phyloP scores from a whole-genome alignment of 2,797 vertebrate species.

The Rhinichthys osculus region DNA sequence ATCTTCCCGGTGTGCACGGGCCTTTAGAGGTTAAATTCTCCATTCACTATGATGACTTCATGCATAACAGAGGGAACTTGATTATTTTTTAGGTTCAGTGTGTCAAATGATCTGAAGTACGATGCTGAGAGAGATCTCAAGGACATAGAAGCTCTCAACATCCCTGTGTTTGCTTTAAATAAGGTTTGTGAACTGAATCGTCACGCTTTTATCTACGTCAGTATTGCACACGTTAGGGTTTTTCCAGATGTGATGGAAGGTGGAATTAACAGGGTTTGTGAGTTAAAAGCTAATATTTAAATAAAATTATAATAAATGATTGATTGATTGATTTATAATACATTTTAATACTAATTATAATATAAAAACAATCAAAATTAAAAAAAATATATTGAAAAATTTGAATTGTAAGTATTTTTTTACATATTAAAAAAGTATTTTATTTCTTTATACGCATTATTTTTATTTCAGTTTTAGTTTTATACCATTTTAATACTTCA shows the following conservation, averaged over 20 bases:
- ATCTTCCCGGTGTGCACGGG: no score
- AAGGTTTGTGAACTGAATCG: conserved; percentile 80
- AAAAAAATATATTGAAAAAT: no score
- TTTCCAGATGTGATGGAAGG: no score
- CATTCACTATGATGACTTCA: neutral
- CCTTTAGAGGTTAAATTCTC: neutral
- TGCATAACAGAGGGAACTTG: neutral
- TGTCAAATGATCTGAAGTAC: conserved; percentile 96
- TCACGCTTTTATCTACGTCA: neutral
- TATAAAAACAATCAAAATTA: neutral
- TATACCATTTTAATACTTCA: neutral
- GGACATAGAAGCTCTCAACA: conserved; percentile 89
- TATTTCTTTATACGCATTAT: neutral
- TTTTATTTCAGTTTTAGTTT: neutral
- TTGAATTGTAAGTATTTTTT: no score
- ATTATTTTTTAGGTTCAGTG: conserved; percentile 88
- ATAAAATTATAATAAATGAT: neutral
- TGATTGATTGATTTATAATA: no score
- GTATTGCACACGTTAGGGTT: neutral
- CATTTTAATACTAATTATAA: neutral
- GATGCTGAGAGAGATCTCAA: conserved; percentile 96
- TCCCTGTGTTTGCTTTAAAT: conserved; percentile 94
- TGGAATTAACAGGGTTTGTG: neutral
- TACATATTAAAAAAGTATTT: neutral
- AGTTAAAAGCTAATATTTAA: neutral